phyloP scores from a whole-genome alignment of 1,140 invertebrate species.

The Eubasilissa regina region DNA sequence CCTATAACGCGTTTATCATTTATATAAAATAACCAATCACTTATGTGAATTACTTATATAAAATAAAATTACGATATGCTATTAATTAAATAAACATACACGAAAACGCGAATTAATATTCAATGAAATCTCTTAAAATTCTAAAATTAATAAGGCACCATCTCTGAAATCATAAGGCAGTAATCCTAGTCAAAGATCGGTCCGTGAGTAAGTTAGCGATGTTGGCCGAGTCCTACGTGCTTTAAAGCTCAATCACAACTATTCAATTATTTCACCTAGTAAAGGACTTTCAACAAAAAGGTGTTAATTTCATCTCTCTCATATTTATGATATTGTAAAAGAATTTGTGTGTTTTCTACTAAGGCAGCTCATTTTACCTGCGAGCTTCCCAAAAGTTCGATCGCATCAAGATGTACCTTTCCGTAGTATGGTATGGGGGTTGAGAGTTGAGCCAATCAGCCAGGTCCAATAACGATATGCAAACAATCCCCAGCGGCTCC shows the following conservation, averaged over 20 bases:
- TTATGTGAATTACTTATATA: no score
- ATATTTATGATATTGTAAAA: not conserved
- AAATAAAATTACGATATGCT: no score
- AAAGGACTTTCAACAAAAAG: no score
- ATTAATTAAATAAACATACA: no score
- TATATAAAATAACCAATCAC: no score
- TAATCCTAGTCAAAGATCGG: constrained; percentile 35
- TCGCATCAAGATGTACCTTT: not conserved
- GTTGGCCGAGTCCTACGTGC: constrained; percentile 27
- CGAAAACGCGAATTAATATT: no score
- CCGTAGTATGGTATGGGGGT: not conserved
- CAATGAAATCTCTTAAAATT: not conserved
- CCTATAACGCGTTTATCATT: no score
- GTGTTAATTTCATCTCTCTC: no score
- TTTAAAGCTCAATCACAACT: constrained; percentile 18
- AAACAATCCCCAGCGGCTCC: constrained; percentile 51
- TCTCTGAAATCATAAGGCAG: not conserved
- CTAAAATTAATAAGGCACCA: constrained; percentile 39
- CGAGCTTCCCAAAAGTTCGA: not conserved
- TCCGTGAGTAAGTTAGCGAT: constrained; percentile 37
- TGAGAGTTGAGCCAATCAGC: constrained; percentile 64
- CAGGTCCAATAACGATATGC: constrained; percentile 62
- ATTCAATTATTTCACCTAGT: no score
- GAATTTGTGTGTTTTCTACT: not conserved
- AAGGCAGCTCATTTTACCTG: not conserved